Evolutionary conservation across 2,888 invertebrate species (phyloP), one percentile per base, ranked within the genome.

Genomic region (Baronia brevicornis): DNA sequence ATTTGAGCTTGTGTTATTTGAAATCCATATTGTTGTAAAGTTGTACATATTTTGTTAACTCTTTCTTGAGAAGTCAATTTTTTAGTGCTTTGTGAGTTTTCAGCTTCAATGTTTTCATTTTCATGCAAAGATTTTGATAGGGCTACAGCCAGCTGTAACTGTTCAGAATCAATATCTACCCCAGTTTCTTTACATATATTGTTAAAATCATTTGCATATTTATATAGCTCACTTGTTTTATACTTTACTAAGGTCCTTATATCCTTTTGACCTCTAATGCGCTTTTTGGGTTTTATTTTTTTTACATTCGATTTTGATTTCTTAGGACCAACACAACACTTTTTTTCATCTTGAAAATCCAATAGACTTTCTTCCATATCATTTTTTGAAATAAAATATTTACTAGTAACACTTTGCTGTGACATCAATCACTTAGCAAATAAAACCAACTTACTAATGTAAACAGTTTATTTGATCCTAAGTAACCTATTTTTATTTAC

Each of bases 121-220:
- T 14, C 14, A 3, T 36, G 35, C 2, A 31, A 11, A 1, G 91
- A 91, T 54, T 85, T 87, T 2, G 91, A 90, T 36, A 91, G 58
- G 6, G 90, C 90, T 45, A 91, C 73, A 22, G 90, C 91, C 61
- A 91, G 52, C 58, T 90, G 89, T 39, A 91, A 65, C 44, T 91
- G 88, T 48, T 90, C 89, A 0, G 88, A 71, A 69, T 90, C 87
- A 24, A 89, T 70, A 58, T 90, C 88, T 29, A 77, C 50, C 1
- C 80, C 80, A 31, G 65, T 68, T 41, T 63, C 52, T 36, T 64
- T 67, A 44, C 74, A 87, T 38, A 82, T 73, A 51, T 54, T 63
- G 48, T 71, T 73, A 68, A 72, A 84, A 39, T 71, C 62, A 36
- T 75, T 66, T 4, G 75, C 54, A 50, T 80, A 84, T 9, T 64